phyloP scores from a whole-genome alignment of 2,888 invertebrate species.

The Ophion obscuratus region DNA sequence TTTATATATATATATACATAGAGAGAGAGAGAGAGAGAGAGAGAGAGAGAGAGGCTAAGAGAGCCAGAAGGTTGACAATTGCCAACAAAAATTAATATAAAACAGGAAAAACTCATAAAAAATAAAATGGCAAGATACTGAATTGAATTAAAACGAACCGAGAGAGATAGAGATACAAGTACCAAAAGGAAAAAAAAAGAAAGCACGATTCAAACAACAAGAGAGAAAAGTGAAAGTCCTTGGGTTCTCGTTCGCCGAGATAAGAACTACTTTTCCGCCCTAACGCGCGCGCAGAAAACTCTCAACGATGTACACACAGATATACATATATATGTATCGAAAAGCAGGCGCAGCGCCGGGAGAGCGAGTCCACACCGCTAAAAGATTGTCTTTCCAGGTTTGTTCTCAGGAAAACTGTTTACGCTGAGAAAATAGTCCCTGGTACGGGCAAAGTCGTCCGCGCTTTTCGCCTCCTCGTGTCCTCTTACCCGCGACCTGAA shows the following conservation, averaged over 20 bases:
- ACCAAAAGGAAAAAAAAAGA: constrained; percentile 54
- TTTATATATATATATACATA: too few relatives aligned
- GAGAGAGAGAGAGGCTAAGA: too few relatives aligned
- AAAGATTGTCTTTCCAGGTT: constrained; percentile 72
- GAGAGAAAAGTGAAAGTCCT: constrained; percentile 23
- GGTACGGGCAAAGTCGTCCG: constrained; percentile 44
- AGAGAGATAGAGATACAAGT: neutral
- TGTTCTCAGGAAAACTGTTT: constrained; percentile 70
- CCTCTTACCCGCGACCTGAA: constrained; percentile 16
- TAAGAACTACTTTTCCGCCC: constrained; percentile 67
- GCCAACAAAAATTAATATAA: too few relatives aligned
- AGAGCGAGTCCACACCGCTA: constrained; percentile 37
- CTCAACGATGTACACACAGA: constrained; percentile 16
- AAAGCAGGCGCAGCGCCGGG: constrained; percentile 16
- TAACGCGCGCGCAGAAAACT: constrained; percentile 62
- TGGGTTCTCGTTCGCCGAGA: constrained; percentile 68
- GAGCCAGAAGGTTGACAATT: neutral
- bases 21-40: too few relatives aligned
- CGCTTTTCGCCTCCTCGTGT: constrained; percentile 48
- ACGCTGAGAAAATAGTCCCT: constrained; percentile 69
- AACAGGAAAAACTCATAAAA: neutral
- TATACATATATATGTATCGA: neutral
- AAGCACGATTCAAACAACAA: constrained; percentile 14
- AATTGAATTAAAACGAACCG: neutral
- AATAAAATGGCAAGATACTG: neutral